These are phyloP conservation scores for Cephus runcator DNA, from an alignment of 2,888 invertebrate genomes.

Conservation along the genomic window DNA sequence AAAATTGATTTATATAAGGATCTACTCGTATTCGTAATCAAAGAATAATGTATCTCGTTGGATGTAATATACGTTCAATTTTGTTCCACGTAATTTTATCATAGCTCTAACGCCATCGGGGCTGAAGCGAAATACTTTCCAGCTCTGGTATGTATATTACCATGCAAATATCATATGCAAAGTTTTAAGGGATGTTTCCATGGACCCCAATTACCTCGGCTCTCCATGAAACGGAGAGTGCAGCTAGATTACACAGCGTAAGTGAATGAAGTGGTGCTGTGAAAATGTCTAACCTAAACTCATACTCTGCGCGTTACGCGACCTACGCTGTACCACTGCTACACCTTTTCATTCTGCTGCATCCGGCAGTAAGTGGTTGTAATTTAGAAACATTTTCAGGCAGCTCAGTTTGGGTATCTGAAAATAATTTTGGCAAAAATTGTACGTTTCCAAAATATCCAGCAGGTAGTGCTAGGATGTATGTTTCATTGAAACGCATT, in stretches of 20 bases:
- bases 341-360: background rate
- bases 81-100: background rate
- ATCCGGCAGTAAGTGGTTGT: background rate
- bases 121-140: background rate
- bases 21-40: too few species aligned
- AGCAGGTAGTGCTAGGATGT: background rate
- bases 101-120: background rate
- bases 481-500: background rate
- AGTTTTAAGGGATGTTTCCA: background rate
- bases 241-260: background rate
- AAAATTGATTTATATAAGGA: too few species aligned
- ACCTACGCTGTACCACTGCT: background rate
- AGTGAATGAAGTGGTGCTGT: background rate
- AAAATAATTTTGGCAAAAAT: background rate
- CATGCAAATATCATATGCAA: background rate
- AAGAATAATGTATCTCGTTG: background rate
- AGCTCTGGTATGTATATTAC: background rate
- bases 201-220: background rate
- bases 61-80: too few species aligned
- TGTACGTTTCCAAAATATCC: background rate
- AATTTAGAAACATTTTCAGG: background rate
- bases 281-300: background rate
- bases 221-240: background rate
- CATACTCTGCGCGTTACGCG: background rate
- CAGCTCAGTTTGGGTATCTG: background rate